Conservation (phyloP, 2,888 invertebrate genomes). For the Dinocampus coccinellae region DNA sequence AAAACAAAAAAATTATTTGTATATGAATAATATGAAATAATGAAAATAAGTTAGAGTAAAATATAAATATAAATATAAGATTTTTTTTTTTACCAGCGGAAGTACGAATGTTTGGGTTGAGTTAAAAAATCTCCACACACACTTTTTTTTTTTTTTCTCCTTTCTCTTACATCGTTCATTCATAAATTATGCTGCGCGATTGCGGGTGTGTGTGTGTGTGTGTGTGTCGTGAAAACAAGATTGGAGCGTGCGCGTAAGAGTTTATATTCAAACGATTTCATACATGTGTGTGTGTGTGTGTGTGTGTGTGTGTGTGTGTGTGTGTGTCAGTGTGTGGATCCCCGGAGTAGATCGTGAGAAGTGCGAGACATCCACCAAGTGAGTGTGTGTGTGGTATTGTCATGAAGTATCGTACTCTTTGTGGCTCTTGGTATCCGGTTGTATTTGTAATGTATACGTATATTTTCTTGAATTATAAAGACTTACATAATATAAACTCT, state of each 20-base stretch:
- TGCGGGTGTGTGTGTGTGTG: background rate
- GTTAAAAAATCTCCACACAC: background rate
- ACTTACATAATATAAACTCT: background rate
- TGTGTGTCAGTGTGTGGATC: too few relatives aligned
- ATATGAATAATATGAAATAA: too few relatives aligned
- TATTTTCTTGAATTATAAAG: background rate
- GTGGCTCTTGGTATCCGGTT: background rate
- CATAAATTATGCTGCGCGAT: background rate
- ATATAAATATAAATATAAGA: background rate
- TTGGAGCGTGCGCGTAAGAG: background rate
- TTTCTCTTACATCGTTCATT: background rate
- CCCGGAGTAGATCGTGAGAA: constrained; percentile 7
- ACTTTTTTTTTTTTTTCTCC: too few relatives aligned
- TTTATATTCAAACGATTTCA: background rate
- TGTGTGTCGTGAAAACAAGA: background rate
- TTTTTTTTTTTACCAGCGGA: background rate
- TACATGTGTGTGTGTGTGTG: background rate
- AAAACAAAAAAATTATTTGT: too few relatives aligned
- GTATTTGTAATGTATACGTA: background rate
- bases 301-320: background rate
- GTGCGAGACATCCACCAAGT: background rate
- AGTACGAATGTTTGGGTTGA: constrained; percentile 13
- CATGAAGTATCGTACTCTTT: background rate
- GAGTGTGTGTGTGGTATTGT: constrained; percentile 1
- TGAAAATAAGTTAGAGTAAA: too few relatives aligned